These are phyloP conservation scores for Gobio gobio DNA, from an alignment of 2,113 vertebrate genomes.

Conservation along the genomic window DNA sequence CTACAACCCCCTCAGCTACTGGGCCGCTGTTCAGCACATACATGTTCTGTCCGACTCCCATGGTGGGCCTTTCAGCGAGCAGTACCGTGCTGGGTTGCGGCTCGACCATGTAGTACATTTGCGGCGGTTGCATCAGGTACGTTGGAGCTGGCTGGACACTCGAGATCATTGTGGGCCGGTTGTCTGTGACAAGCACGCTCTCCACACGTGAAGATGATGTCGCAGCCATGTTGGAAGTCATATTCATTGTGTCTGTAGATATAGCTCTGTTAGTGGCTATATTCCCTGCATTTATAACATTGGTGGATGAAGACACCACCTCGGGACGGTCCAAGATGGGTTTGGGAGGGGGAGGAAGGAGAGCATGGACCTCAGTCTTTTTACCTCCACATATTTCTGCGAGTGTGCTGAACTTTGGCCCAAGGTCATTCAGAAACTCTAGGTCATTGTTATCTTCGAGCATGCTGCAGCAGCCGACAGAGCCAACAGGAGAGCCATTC, in stretches of 20 bases:
- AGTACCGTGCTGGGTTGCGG: slow-evolving; percentile 63
- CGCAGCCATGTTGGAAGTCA: neutral
- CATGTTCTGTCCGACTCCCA: slow-evolving; percentile 53
- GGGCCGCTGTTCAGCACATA: slow-evolving; percentile 53
- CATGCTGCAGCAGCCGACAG: slow-evolving; percentile 84
- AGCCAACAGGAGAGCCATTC: slow-evolving; percentile 79
- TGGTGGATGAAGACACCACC: slow-evolving; percentile 32
- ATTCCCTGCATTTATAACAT: slow-evolving; percentile 21
- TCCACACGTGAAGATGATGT: slow-evolving; percentile 27
- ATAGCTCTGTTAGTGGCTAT: neutral
- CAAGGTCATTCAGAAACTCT: slow-evolving; percentile 82
- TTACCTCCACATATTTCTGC: slow-evolving; percentile 87
- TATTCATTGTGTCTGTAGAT: slow-evolving; percentile 22
- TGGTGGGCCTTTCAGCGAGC: slow-evolving; percentile 52
- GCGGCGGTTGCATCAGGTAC: slow-evolving; percentile 64
- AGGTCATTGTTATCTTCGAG: slow-evolving; percentile 82
- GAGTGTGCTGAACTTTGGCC: slow-evolving; percentile 87
- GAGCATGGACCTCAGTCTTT: slow-evolving; percentile 59
- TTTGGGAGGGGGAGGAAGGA: slow-evolving; percentile 49
- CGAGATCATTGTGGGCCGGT: neutral
- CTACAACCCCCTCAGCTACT: slow-evolving; percentile 39
- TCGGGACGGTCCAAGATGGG: slow-evolving; percentile 1
- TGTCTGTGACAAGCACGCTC: slow-evolving; percentile 32
- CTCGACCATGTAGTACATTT: slow-evolving; percentile 65
- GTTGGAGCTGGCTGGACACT: slow-evolving; percentile 50